Conservation (phyloP, 2,113 vertebrate genomes). For the Brachypodius melanocephalos region DNA sequence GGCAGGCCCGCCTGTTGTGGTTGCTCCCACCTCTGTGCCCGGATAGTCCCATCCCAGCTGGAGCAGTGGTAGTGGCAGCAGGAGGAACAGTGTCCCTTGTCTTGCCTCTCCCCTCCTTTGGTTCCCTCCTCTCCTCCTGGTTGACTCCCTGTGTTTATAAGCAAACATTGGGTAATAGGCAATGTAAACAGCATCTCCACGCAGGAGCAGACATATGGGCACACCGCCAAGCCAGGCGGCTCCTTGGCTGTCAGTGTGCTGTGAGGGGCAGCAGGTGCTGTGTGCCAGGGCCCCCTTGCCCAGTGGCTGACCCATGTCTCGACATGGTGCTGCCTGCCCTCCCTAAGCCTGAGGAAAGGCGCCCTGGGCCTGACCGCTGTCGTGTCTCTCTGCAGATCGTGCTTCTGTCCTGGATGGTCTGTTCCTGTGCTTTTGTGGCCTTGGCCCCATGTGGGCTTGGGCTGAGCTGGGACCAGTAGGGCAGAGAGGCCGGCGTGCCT, state of each 20-base stretch:
- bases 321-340: accelerated
- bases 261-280: neutral
- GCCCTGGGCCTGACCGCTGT: neutral
- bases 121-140: neutral
- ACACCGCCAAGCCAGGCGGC: accelerated
- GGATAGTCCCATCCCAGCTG: accelerated
- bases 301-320: accelerated
- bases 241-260: neutral
- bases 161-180: conserved; percentile 26
- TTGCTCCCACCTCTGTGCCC: neutral
- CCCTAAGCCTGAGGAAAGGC: neutral
- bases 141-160: neutral
- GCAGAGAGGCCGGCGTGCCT: neutral
- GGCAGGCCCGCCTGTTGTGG: neutral
- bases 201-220: neutral
- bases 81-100: neutral
- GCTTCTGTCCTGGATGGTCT: neutral
- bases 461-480: neutral
- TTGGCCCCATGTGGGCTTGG: neutral
- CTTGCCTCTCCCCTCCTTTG: neutral
- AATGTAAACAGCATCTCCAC: neutral
- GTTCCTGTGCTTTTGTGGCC: neutral
- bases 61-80: accelerated
- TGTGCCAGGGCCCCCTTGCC: neutral
- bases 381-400: neutral